Evolutionary conservation across 2,797 vertebrate genomes (phyloP).

Genomic region (Gila robusta): DNA sequence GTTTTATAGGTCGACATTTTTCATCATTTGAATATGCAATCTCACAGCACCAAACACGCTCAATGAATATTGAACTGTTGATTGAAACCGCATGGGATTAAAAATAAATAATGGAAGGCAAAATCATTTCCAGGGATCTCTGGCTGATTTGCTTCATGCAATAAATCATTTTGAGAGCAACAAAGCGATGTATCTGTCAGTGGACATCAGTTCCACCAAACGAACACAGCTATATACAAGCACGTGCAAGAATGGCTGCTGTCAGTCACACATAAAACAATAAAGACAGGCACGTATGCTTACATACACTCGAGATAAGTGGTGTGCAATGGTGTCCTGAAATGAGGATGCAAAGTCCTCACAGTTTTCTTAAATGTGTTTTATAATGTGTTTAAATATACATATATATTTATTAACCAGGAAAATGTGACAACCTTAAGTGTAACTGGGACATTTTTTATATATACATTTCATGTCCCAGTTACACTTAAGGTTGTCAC

Average conservation of each 20-base stretch:
- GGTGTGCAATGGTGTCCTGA: no score
- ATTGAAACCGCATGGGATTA: constrained; percentile 24
- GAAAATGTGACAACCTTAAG: no score
- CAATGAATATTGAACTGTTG: constrained; percentile 24
- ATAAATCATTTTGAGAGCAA: constrained; percentile 46
- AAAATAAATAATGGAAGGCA: constrained; percentile 38
- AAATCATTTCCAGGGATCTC: constrained; percentile 40
- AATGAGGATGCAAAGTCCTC: no score
- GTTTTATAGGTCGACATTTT: constrained; percentile 10
- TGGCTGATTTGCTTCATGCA: constrained; percentile 41
- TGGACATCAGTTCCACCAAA: constrained; percentile 39
- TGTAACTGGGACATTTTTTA: no score
- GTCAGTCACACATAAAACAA: constrained; percentile 36
- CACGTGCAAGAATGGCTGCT: constrained; percentile 56
- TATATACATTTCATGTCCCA: no score
- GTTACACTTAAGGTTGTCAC: no score
- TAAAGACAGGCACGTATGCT: not conserved
- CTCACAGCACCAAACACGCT: constrained; percentile 1
- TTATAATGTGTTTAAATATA: no score
- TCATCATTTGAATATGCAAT: not conserved
- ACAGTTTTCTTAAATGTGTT: no score
- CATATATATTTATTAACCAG: no score
- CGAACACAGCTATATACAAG: constrained; percentile 37
- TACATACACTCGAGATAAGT: not conserved
- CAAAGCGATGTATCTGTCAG: constrained; percentile 48